Evolutionary conservation across 2,113 vertebrate species (phyloP).

Genomic region (Tupaia tana): DNA sequence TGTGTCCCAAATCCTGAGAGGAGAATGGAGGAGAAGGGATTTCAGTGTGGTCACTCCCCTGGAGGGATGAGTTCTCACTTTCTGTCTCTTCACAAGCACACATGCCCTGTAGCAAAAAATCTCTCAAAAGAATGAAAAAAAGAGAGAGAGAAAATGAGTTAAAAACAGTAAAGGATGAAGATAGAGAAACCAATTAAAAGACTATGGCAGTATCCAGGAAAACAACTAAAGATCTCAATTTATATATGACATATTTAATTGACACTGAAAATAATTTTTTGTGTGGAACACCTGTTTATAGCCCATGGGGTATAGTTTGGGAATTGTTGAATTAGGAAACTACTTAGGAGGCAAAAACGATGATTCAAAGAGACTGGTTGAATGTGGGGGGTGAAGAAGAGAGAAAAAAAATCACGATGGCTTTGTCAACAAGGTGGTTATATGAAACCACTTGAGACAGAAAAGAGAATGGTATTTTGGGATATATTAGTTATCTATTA

Average conservation of each 20-base stretch:
- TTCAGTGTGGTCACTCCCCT: too few relatives aligned
- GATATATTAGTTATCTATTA: not conserved
- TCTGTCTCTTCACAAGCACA: too few relatives aligned
- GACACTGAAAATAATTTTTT: not conserved
- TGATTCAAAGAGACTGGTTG: not conserved
- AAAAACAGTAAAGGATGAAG: not conserved
- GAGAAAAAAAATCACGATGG: not conserved
- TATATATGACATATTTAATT: not conserved
- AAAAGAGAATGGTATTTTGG: not conserved
- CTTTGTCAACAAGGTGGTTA: not conserved
- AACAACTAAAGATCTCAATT: not conserved
- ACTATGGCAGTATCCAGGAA: not conserved
- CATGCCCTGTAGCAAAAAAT: too few relatives aligned
- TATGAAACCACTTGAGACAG: not conserved
- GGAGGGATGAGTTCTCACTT: too few relatives aligned
- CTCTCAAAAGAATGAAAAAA: too few relatives aligned
- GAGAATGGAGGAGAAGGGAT: too few relatives aligned
- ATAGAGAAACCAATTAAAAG: not conserved
- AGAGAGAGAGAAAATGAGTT: not conserved
- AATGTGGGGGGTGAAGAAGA: not conserved
- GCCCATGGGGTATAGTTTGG: not conserved
- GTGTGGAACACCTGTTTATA: not conserved
- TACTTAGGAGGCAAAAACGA: not conserved
- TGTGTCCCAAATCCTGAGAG: too few relatives aligned
- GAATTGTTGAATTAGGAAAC: not conserved